A percentile compares a stretch with the other conserved stretches of the same genome.
Evolutionary conservation across 2,113 vertebrate species (phyloP).

Genomic region (Myrmecophaga tridactyla): DNA sequence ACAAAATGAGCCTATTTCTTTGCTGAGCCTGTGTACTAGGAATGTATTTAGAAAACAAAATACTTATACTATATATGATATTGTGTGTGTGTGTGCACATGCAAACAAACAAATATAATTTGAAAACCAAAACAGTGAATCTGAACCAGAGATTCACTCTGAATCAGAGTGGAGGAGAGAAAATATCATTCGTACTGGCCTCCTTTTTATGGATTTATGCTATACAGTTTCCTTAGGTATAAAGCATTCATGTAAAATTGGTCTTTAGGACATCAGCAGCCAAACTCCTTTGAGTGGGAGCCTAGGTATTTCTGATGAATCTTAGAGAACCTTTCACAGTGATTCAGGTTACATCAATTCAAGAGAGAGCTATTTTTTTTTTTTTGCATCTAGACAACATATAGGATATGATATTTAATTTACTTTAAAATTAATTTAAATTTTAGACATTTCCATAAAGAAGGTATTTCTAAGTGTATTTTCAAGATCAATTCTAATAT

Average conservation of each 20-base stretch:
- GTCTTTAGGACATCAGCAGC: background rate
- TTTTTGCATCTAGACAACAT: background rate
- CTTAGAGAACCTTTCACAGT: background rate
- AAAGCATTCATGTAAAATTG: background rate
- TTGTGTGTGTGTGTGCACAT: background rate
- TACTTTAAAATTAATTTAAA: background rate
- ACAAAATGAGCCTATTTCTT: constrained; percentile 26
- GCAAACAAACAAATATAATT: background rate
- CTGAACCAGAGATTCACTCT: background rate
- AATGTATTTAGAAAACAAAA: constrained; percentile 42
- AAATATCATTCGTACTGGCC: background rate
- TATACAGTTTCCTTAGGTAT: fast-evolving
- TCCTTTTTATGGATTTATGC: background rate
- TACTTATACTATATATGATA: background rate
- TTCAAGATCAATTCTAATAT: background rate
- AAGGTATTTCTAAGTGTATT: background rate
- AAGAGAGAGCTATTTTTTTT: background rate
- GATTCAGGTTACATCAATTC: background rate
- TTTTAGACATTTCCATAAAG: background rate
- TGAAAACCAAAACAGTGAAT: background rate
- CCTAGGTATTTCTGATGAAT: background rate
- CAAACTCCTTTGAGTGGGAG: background rate
- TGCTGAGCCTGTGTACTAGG: constrained; percentile 9
- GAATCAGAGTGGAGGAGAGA: background rate
- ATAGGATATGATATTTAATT: background rate